Conservation (phyloP, 1,140 invertebrate genomes). For the Drosophila bipectinata region DNA sequence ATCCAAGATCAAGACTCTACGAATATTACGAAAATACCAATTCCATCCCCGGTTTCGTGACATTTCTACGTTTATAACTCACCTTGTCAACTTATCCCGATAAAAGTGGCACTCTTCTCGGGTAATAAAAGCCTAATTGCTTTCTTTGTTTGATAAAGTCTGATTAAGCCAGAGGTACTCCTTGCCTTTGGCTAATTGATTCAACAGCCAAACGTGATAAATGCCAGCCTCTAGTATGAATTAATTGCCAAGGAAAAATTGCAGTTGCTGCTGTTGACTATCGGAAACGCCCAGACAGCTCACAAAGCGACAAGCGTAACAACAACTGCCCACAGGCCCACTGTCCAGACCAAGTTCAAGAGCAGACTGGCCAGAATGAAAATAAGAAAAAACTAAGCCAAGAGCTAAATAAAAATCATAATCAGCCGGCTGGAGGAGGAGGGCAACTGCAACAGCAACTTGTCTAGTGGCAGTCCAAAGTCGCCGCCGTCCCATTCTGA, state of each 20-base stretch:
- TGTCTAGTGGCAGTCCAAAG: constrained; percentile 54
- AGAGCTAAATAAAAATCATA: constrained; percentile 43
- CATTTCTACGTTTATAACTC: neutral
- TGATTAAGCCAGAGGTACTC: constrained; percentile 43
- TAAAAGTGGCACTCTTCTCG: constrained; percentile 6
- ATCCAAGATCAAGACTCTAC: neutral
- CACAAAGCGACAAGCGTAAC: constrained; percentile 71
- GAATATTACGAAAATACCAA: too few species aligned
- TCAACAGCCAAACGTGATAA: constrained; percentile 83
- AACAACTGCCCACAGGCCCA: constrained; percentile 73
- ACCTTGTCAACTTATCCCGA: neutral
- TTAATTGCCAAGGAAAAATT: constrained; percentile 66
- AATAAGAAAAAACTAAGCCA: constrained; percentile 2
- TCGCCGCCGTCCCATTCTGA: constrained; percentile 57
- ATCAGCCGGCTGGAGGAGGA: constrained; percentile 35
- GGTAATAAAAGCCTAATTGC: constrained; percentile 36
- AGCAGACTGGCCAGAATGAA: constrained; percentile 23
- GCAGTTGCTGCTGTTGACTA: constrained; percentile 48
- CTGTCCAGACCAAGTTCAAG: constrained; percentile 56
- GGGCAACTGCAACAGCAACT: constrained; percentile 29
- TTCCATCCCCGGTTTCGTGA: neutral
- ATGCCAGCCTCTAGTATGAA: constrained; percentile 71
- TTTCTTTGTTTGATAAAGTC: constrained; percentile 30
- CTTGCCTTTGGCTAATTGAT: constrained; percentile 73
- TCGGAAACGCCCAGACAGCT: constrained; percentile 68